phyloP scores from a whole-genome alignment of 2,797 vertebrate species.

The Otolemur crassicaudatus region DNA sequence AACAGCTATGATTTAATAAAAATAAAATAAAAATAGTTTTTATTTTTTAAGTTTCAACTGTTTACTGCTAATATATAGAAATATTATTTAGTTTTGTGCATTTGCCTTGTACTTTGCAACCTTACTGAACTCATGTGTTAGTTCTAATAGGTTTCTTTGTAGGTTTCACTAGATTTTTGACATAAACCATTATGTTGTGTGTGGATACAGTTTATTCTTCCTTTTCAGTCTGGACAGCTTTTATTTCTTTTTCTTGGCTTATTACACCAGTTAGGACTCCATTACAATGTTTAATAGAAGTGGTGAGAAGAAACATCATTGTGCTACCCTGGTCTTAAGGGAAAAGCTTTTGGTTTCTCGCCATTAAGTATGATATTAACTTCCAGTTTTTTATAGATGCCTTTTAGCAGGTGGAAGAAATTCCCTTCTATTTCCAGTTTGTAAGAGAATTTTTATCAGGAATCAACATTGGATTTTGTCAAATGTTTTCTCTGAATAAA shows the following conservation, averaged over 20 bases:
- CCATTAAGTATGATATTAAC: background rate
- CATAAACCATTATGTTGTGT: background rate
- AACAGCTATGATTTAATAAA: too few relatives aligned
- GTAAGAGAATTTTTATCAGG: background rate
- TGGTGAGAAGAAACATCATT: background rate
- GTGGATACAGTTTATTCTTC: background rate
- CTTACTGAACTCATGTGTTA: background rate
- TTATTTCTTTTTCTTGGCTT: background rate
- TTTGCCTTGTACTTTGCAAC: background rate
- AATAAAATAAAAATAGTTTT: background rate
- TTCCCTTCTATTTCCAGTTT: background rate
- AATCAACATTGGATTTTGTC: background rate
- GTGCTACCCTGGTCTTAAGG: background rate
- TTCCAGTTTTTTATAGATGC: background rate
- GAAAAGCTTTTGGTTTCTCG: background rate
- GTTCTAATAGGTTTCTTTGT: background rate
- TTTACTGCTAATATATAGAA: background rate
- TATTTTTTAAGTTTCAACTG: background rate
- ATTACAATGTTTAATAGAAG: background rate
- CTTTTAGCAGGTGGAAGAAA: background rate
- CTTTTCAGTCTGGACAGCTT: background rate
- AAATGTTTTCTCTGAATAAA: background rate
- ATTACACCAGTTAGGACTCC: background rate
- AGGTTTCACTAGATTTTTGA: background rate
- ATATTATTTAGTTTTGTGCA: background rate